phyloP scores from a whole-genome alignment of 2,113 vertebrate species.

The Pithys albifrons region DNA sequence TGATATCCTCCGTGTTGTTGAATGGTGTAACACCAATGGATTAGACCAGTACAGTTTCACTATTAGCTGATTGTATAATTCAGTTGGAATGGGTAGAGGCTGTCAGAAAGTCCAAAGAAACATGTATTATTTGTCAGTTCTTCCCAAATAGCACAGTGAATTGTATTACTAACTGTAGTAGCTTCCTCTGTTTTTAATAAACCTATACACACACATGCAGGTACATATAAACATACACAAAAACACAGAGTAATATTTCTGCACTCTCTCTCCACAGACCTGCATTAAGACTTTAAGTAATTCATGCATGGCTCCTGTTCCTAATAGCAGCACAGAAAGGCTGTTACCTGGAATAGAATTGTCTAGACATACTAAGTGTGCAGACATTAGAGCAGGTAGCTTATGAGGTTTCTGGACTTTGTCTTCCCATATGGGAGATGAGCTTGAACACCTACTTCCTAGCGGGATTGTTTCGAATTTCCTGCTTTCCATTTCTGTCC shows the following conservation, averaged over 20 bases:
- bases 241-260: background rate
- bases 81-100: background rate
- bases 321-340: background rate
- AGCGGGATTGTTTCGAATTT: background rate
- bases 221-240: fast-evolving
- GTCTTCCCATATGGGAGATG: background rate
- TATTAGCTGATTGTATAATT: background rate
- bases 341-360: background rate
- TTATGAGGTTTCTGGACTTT: background rate
- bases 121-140: background rate
- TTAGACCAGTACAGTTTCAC: background rate
- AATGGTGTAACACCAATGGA: background rate
- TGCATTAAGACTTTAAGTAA: background rate
- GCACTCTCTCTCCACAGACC: background rate
- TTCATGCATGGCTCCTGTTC: background rate
- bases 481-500: background rate
- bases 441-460: background rate
- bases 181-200: background rate
- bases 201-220: fast-evolving
- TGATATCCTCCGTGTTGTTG: background rate
- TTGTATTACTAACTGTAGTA: background rate
- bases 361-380: background rate
- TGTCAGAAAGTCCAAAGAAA: background rate
- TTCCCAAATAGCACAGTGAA: background rate
- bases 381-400: background rate